Percentiles rank a stretch among this genome's conserved stretches.
These are phyloP conservation scores for Mugil cephalus DNA, from an alignment of 2,113 vertebrate species.

Conservation along the genomic window DNA sequence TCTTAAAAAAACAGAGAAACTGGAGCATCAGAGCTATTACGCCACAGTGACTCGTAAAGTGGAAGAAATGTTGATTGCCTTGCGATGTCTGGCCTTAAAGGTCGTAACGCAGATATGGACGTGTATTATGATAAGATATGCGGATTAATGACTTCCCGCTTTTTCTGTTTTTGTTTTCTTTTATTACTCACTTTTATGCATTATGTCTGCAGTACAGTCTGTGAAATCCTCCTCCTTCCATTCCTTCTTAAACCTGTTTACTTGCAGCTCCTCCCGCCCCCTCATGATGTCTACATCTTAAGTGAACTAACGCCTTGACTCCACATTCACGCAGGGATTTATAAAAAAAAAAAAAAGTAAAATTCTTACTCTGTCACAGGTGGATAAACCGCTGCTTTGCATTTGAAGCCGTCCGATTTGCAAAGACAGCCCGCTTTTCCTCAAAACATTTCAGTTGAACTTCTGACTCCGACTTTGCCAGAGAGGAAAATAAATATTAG, in stretches of 20 bases:
- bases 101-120: conserved; percentile 40
- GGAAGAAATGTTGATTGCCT: conserved; percentile 6
- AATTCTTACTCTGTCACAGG: not conserved
- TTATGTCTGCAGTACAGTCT: no score
- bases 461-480: conserved; percentile 11
- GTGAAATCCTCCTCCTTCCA: no score
- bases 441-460: conserved; percentile 9
- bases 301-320: not conserved
- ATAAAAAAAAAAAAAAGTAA: not conserved
- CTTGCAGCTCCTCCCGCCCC: not conserved
- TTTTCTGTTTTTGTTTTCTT: conserved; percentile 28
- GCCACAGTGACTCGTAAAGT: not conserved
- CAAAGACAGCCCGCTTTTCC: conserved; percentile 1
- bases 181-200: no score
- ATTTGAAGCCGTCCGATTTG: conserved; percentile 23
- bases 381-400: conserved; percentile 24
- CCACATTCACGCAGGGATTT: conserved; percentile 22
- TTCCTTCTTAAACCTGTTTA: no score
- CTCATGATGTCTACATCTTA: not conserved
- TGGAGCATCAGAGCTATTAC: conserved; percentile 5
- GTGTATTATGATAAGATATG: conserved; percentile 56
- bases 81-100: conserved; percentile 42
- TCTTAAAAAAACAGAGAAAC: not conserved
- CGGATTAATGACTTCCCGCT: conserved; percentile 61
- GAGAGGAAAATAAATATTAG: not conserved